Base-by-base conservation (phyloP, 2,888 invertebrate species). In the Hipparchia semele region DNA sequence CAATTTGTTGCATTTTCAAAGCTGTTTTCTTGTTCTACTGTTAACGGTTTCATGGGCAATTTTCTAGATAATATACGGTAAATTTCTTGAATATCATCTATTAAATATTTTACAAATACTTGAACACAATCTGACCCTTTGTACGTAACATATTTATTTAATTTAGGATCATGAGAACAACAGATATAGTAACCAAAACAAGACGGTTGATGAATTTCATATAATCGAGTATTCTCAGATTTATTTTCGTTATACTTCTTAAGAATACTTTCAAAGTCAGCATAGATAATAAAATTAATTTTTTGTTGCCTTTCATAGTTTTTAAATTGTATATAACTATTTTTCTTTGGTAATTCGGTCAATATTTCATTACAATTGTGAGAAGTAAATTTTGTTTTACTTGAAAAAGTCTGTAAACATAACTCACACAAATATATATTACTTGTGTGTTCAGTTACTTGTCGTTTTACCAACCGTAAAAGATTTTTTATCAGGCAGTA, bases 331-430 rank as follows among this genome's bases (percentile, higher is more conserved):
- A 76, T 59, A 58, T 58, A 58, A 58, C 61, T 66, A 59, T 74
- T 75, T 71, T 71, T 72, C 45, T 58, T 13, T 12, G 71, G 75
- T 39, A 75, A 56, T 23, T 70, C 49, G 4, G 73, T 66, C 61
- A 70, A 62, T 49, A 75, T 53, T 71, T 75, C 61, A n/a, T 53
- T 54, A 62, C 73, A 73, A 2, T 9, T 61, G 58, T 75, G 75
- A 61, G 71, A 71, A 8, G 49, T 66, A 74, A 70, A 53, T 72
- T 74, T 74, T 68, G 8, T 60, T 59, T 73, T 66, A 72, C 59
- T 75, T 4, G 67, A 39, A 69, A 76, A 77, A 73, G 72, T 73
- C 45, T 76, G 75, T 59, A 79, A 65, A 70, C 79, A 79, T 51
- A 45, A 13, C 58, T 79, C 76, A 69, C 79, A 77, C 53, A 79